Base-by-base conservation (phyloP, 1,140 invertebrate genomes). In the Pomacea maculata region DNA sequence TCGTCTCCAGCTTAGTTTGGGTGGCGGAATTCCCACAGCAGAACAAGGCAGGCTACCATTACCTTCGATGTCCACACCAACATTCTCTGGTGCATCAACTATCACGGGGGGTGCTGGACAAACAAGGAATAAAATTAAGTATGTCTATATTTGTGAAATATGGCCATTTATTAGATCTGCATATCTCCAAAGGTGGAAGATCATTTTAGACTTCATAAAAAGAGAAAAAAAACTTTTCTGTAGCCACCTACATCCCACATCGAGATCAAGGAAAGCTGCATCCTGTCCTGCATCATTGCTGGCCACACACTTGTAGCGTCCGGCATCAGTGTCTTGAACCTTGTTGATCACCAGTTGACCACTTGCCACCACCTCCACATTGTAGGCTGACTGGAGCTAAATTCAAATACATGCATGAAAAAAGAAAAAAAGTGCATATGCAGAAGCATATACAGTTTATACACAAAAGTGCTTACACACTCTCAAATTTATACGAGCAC, bases 221-320 rank as follows among this genome's bases (percentile, higher is more conserved):
- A 45, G 25, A 61, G 57, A 14, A 11, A 61, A 14, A 61, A 14
- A 61, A 61, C 57, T 17, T 61, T 14, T 17, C 15, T 61, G 11
- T 61, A 75, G 52, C 73, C 65, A 88, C 91, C 87, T 86, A 93
- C 92, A 90, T 85, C 92, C 92, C 70, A 93, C 90, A 82, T 90
- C 87, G 29, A 93, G 83, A 6, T 78, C 84, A 1, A 91, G 83
- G 0, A 82, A 84, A 55, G 88, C 90, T 0, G 85, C 85, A 75
- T 89, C 89, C 21, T 83, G 83, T 0, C 92, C 92, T 57, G 92
- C 92, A 61, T 89, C 88, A 80, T 93, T 93, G 45, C 88, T 87
- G 14, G 92, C 92, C 34, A 92, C 88, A 88, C 92, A 93, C 17
- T 86, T 85, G 83, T 92, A 93, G 4, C 88, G 80, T 6, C 92